Evolutionary conservation across 2,113 vertebrate genomes (phyloP), one percentile per base, ranked within the genome.

Genomic region (Cryptomyrus ogoouensis): DNA sequence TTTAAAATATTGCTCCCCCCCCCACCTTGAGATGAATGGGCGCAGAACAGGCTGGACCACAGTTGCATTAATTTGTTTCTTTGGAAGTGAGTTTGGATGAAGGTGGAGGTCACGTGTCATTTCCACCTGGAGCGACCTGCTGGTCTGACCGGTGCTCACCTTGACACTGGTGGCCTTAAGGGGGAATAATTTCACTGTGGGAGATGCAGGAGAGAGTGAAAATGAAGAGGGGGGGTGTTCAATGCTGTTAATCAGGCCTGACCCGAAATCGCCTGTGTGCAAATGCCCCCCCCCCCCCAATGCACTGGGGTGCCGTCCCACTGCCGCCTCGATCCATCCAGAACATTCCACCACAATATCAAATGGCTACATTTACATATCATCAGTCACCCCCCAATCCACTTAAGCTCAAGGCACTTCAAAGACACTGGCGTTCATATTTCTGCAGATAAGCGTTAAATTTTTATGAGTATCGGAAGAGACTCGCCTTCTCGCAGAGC

Each of bases 121-220:
- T 94, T 93, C 90, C 92, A 93, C 91, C 87, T 90, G 89, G 89
- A 92, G 88, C 91, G 93, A 95, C 93, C 91, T 92, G 92, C 93
- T 85, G 47, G 89, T 91, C 92, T 90, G 93, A 95, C 92, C 93
- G 90, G 92, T 70, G 91, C 70, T 91, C 91, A 95, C 93, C 95
- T 93, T 91, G 90, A 46, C 89, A 92, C 90, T 85, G 90, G 91
- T 74, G 87, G 91, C 62, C 92, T 94, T 92, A 39, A 80, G 46
- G 31, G 9, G 44, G 74, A 27, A 77, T 31, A 70, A 31, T 39
- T 85, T 94, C 93, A 95, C 19, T 19, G 19, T 21, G 53, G 53
- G 53, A 56, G 52, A 21, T 19, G 19, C 52, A 56, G 19, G 52
- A 56, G 4, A 56, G 52, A 21, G 52, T 56, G 19, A 56, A 56